Base-by-base conservation (phyloP, 2,797 vertebrate species). In the Gambusia yucatana region DNA sequence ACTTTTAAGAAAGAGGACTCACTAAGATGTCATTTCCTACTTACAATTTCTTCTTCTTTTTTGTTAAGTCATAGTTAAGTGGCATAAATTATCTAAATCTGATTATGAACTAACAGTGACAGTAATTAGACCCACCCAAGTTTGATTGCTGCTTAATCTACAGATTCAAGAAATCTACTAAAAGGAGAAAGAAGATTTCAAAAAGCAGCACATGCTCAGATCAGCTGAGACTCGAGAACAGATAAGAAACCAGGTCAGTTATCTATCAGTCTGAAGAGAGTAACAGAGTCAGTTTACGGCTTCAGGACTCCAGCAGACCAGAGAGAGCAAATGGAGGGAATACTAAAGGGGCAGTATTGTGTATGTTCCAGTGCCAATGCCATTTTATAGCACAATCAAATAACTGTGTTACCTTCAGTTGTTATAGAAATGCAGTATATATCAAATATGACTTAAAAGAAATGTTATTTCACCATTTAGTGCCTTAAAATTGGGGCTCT, bases 1-100 rank as follows among this genome's bases (percentile, higher is more conserved):
- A 44, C 46, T 48, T 80, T 52, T 7, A 79, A 79, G 73, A 77
- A 25, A n/a, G 57, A 67, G 1, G 6, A 73, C 10, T 67, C 46
- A 77, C 63, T 33, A 30, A 33, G 39, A 16, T 0, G 41, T 43
- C 7, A 25, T 52, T 52, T 52, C 50, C 22, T 25, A 52, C 50
- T 52, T 25, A 52, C 8, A 52, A 52, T 52, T 52, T 52, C 22
- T 52, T 22, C 48, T 8, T 52, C 7, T 52, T 9, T 25, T 48
- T 67, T 36, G 10, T 11, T 72, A 11, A 13, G 16, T 72, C 20
- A 30, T 1, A 72, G 33, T 36, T 22, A 2, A 41, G 47, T 22
- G 2, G 50, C 50, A 52, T 52, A 25, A 52, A 52, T 52, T 0
- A 73, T 52, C 7, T 52, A 36, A 50, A 55, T n/a, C 52, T 55